Conservation (phyloP, 2,797 vertebrate genomes). For the Sylvilagus floridanus region DNA sequence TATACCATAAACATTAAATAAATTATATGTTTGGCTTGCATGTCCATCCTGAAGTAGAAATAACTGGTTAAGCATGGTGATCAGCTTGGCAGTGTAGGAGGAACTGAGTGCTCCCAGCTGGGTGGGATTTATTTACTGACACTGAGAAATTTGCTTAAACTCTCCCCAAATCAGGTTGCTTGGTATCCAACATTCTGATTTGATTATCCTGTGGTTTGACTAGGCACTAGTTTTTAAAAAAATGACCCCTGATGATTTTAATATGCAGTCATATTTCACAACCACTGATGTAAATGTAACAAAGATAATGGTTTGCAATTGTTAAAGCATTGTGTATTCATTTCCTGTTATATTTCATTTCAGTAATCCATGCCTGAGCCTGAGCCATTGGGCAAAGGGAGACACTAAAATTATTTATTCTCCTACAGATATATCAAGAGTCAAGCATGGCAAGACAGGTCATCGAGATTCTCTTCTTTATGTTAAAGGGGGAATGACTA, state of each 20-base stretch:
- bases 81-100: not conserved
- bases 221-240: not conserved
- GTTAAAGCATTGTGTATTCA: conserved; percentile 16
- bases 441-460: not conserved
- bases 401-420: not conserved
- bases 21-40: not conserved
- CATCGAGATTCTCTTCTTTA: not conserved
- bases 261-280: not conserved
- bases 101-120: not conserved
- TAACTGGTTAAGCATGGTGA: not conserved
- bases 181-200: not conserved
- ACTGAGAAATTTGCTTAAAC: not conserved
- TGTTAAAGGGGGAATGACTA: not conserved
- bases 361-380: not conserved
- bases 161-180: not conserved
- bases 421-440: not conserved
- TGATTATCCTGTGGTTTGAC: not conserved
- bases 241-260: not conserved
- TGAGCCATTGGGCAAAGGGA: not conserved
- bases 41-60: not conserved
- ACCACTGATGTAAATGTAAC: not conserved
- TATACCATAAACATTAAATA: not conserved
- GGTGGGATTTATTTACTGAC: not conserved
- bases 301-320: not conserved
- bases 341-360: not conserved